Evolutionary conservation across 2,888 invertebrate species (phyloP), one percentile per base, ranked within the genome.

Genomic region (Lamproptera curius): DNA sequence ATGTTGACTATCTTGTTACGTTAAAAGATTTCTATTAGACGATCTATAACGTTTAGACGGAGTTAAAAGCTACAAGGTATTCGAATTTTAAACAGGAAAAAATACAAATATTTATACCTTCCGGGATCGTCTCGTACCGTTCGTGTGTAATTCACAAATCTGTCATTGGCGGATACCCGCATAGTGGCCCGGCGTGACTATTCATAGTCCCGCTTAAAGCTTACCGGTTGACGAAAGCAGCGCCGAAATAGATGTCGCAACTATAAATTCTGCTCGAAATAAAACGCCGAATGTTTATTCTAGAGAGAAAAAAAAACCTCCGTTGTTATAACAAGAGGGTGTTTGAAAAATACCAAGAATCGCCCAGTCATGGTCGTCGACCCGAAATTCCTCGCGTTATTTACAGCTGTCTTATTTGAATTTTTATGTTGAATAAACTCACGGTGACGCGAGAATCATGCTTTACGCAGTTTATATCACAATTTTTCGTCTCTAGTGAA

Each of bases 91-190:
- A 28, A 41, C 35, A 28, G 6, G n/a, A 34, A 53, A 50, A 53
- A 50, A 26, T 38, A 52, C 46, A 39, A 39, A 56, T 53, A 43
- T 42, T 48, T 48, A 63, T 39, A 51, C 56, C 54, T 61, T 62
- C 64, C 68, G 70, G 65, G 67, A 50, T 50, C 44, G 16, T 50
- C 44, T 47, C 54, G 57, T 62, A 48, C 62, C 65, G 74, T 73
- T 71, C 70, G 73, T 71, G 68, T 76, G 76, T 75, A 72, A 73
- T 70, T 73, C 81, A 84, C 85, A 85, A 85, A 84, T 84, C 84
- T 84, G 79, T 87, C 86, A 79, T 57, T 75, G 58, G 51, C 50
- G 51, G 58, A 59, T 68, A 65, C 71, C 76, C 67, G 69, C 70
- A 66, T 71, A 67, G 65, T 58, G 55, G 43, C 40, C 15, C 62